phyloP scores from a whole-genome alignment of 2,113 vertebrate genomes.

The Okapia johnstoni region DNA sequence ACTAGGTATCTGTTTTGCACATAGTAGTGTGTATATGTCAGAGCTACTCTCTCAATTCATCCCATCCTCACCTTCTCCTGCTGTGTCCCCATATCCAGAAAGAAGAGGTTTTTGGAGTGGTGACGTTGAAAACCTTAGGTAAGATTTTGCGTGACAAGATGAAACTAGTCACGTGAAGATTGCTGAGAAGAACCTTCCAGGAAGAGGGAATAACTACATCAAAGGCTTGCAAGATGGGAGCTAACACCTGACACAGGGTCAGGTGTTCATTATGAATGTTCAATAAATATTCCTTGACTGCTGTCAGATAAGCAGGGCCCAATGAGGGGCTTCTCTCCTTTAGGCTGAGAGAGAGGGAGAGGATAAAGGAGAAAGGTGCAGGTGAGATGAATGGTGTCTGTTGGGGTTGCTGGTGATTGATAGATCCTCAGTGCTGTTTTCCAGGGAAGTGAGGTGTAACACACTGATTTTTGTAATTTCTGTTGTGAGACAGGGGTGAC shows the following conservation, averaged over 20 bases:
- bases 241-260: neutral
- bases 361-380: neutral
- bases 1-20: neutral
- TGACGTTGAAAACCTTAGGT: neutral
- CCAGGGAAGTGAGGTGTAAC: neutral
- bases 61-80: neutral
- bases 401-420: neutral
- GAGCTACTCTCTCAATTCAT: neutral
- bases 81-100: neutral
- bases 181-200: neutral
- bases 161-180: neutral
- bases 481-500: neutral
- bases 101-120: neutral
- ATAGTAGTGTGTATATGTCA: neutral
- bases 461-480: constrained; percentile 40
- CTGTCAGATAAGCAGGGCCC: neutral
- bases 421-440: neutral
- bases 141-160: neutral
- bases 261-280: neutral
- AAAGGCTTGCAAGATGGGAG: neutral
- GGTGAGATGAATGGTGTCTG: neutral
- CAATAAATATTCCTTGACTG: neutral
- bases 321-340: neutral
- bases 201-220: neutral
- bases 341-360: neutral